Percentiles rank a stretch among this genome's conserved stretches.
Conservation (phyloP, 2,113 vertebrate species). For the Butorides virescens region DNA sequence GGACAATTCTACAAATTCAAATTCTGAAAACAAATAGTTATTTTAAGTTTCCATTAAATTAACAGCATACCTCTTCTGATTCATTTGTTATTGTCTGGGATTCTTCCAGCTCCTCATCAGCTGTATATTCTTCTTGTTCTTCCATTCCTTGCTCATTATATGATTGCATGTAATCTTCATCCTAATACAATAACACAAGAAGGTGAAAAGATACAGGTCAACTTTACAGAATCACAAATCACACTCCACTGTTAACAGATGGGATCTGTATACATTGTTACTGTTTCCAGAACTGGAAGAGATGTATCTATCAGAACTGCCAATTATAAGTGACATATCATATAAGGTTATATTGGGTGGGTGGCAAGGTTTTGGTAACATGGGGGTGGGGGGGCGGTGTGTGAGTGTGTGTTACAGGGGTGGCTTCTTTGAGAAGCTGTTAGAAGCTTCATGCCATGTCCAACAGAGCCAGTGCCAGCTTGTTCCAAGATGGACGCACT, state of each 20-base stretch:
- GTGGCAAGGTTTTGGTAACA: not conserved
- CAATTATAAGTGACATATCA: not conserved
- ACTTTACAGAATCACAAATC: not conserved
- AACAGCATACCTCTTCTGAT: constrained; percentile 80
- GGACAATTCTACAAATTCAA: not conserved
- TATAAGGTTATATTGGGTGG: not conserved
- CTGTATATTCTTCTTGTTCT: constrained; percentile 71
- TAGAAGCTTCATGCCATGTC: not conserved
- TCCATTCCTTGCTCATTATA: constrained; percentile 71
- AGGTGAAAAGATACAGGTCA: not conserved
- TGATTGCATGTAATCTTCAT: constrained; percentile 83
- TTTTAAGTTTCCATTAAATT: constrained; percentile 13
- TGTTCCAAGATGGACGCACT: not conserved
- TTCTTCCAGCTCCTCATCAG: constrained; percentile 73
- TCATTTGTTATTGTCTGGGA: constrained; percentile 76
- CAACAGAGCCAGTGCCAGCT: not conserved
- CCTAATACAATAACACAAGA: constrained; percentile 62
- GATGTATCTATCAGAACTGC: not conserved
- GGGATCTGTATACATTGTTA: not conserved
- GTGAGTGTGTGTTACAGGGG: no score
- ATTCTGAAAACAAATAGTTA: not conserved
- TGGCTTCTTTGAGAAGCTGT: not conserved
- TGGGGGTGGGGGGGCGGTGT: no score
- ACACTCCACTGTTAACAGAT: not conserved
- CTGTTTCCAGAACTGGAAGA: not conserved